These are phyloP conservation scores for Tipula helvola DNA, from an alignment of 2,888 invertebrate genomes.

Conservation along the genomic window DNA sequence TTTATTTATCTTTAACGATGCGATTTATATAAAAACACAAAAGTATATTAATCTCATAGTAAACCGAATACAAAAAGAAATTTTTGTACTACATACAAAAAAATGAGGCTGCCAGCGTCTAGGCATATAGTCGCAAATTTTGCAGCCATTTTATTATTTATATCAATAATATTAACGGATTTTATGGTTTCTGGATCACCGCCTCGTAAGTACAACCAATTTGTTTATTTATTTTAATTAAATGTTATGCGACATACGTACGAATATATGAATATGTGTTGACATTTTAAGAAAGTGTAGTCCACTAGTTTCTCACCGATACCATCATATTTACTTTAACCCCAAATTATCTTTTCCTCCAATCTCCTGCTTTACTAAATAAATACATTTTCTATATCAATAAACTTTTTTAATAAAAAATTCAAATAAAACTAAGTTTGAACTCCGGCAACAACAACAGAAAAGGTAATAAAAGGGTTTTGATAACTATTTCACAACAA, in stretches of 20 bases:
- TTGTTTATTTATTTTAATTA: neutral
- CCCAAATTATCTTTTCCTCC: neutral
- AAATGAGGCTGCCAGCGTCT: constrained; percentile 8
- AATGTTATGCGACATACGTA: neutral
- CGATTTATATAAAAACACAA: neutral
- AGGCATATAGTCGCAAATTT: neutral
- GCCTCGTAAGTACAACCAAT: neutral
- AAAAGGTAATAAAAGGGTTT: neutral
- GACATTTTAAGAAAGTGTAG: neutral
- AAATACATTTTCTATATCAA: neutral
- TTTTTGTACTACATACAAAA: neutral
- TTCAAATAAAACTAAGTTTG: neutral
- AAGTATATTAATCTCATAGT: neutral
- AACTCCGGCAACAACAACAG: neutral
- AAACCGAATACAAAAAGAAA: neutral
- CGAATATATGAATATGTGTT: neutral
- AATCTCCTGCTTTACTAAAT: neutral
- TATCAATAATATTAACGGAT: neutral
- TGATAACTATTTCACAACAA: neutral
- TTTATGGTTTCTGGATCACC: neutral
- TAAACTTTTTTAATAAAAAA: neutral
- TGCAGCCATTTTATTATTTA: constrained; percentile 5
- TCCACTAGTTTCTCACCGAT: neutral
- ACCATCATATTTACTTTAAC: neutral
- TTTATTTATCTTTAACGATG: neutral